Conservation (phyloP, 2,797 vertebrate genomes). For the Myripristis murdjan region DNA sequence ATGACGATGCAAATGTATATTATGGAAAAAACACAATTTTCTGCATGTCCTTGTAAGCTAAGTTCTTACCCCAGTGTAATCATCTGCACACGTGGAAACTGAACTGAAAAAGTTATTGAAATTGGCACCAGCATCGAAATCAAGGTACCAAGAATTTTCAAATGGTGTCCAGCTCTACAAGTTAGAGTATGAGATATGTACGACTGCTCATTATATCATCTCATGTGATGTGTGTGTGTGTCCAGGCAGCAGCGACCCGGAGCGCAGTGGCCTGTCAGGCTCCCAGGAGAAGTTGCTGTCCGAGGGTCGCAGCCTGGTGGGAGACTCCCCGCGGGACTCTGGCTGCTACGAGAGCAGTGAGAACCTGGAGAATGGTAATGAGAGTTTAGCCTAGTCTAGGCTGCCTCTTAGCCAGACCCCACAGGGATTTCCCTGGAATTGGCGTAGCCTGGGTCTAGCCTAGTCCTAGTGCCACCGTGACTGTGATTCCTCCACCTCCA, state of each 20-base stretch:
- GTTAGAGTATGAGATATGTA: not conserved
- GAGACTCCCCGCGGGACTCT: constrained; percentile 96
- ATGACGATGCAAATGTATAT: too few relatives aligned
- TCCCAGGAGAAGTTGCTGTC: constrained; percentile 97
- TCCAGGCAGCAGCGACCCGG: constrained; percentile 95
- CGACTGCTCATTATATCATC: not conserved
- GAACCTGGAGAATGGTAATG: constrained; percentile 98
- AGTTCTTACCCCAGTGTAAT: too few relatives aligned
- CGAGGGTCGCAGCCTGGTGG: constrained; percentile 89
- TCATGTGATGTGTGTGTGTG: constrained; percentile 10
- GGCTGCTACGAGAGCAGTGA: constrained; percentile 99
- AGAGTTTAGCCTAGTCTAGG: constrained; percentile 63
- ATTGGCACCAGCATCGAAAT: too few relatives aligned
- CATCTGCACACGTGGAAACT: too few relatives aligned
- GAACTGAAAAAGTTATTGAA: too few relatives aligned
- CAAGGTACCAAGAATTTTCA: too few relatives aligned
- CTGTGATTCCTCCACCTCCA: constrained; percentile 14
- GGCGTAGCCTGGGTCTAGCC: constrained; percentile 17
- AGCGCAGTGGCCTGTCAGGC: constrained; percentile 88
- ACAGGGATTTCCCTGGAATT: constrained; percentile 1
- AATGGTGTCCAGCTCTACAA: too few relatives aligned
- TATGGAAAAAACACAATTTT: too few relatives aligned
- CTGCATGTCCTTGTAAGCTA: too few relatives aligned
- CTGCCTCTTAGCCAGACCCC: constrained; percentile 37
- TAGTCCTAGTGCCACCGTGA: constrained; percentile 48